Evolutionary conservation across 2,888 invertebrate species (phyloP).

Genomic region (Drosophila kambysellisi): DNA sequence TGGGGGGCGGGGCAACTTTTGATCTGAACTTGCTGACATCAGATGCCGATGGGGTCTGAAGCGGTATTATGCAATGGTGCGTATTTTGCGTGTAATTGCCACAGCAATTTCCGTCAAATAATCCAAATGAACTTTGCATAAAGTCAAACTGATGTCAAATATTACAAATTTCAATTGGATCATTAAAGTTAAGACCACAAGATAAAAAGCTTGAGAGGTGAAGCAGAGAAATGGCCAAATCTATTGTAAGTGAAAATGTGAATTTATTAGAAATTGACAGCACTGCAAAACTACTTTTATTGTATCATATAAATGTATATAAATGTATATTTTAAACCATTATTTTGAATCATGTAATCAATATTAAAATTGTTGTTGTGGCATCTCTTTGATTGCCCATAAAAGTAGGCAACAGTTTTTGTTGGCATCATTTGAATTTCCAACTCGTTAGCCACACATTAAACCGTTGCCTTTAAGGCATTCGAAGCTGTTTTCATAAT

Average conservation of each 20-base stretch:
- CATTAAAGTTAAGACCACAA: not conserved
- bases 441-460: conserved; percentile 62
- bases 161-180: conserved; percentile 3
- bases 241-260: not conserved
- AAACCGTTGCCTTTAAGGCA: conserved; percentile 50
- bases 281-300: not conserved
- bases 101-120: conserved; percentile 52
- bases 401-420: conserved; percentile 26
- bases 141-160: conserved; percentile 28
- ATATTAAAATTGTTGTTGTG: not conserved
- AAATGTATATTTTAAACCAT: not conserved
- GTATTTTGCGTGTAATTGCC: conserved; percentile 76
- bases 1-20: conserved; percentile 42
- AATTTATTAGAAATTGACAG: not conserved
- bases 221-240: not conserved
- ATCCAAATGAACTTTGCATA: conserved; percentile 58
- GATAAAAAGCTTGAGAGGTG: not conserved
- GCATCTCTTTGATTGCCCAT: not conserved
- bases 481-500: conserved; percentile 67
- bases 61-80: conserved; percentile 65
- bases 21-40: conserved; percentile 56
- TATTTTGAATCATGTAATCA: conserved; percentile 17
- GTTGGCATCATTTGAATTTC: conserved; percentile 29
- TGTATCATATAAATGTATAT: not conserved
- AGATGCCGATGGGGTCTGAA: conserved; percentile 43